Evolutionary conservation across 2,113 vertebrate species (phyloP), one percentile per base, ranked within the genome.

Genomic region (Gymnogyps californianus): DNA sequence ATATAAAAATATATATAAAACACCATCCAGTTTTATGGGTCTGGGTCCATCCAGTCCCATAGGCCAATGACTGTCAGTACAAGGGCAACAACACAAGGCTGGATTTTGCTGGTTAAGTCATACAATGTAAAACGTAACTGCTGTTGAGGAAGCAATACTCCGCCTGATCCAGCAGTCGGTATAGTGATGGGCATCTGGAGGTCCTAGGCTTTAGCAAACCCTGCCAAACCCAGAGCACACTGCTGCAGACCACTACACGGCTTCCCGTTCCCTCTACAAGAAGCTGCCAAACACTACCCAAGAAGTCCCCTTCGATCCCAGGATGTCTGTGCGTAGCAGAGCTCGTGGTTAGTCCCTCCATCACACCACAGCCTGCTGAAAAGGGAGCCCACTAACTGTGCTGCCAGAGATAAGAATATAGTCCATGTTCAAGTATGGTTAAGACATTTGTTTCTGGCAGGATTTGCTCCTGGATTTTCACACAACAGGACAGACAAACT

Each of bases 141-240:
- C 58, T 58, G 19, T 1, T 49, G 31, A 62, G 77, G 78, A 67
- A 15, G 36, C 2, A n/a, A 12, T 29, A n/a, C 55, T 44, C 34
- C 0, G 0, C 40, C 52, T 34, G 51, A 38, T 16, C 25, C 26
- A 25, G 51, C 36, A 1, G 1, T 6, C 34, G 25, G 32, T 0
- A 0, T 0, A 0, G 19, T 1, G 16, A 24, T 0, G 4, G 54
- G 59, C 17, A 7, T 10, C 24, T 0, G 0, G 65, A 85, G 42
- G 31, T n/a, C 18, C 26, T 13, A 26, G 40, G n/a, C 17, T 87
- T 71, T 25, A 54, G 47, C 28, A 66, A 87, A 44, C 20, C 34
- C 81, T 82, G 55, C 24, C 59, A 52, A 64, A 61, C 6, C 21
- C 19, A 13, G 46, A n/a, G 49, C 31, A 58, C 0, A 0, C 28